These are phyloP conservation scores for Xylota sylvarum DNA, from an alignment of 2,888 invertebrate species.

Conservation along the genomic window DNA sequence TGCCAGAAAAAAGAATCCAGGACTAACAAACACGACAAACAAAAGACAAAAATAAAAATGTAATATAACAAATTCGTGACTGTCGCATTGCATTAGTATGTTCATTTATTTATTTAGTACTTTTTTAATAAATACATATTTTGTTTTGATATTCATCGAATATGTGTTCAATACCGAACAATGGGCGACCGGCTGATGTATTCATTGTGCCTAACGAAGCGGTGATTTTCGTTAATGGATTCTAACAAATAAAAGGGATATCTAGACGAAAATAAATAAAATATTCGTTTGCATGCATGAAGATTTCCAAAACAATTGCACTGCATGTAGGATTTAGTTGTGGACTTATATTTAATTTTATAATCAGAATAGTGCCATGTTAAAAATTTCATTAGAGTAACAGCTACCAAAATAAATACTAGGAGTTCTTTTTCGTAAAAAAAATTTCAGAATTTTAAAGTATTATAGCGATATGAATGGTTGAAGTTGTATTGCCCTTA, in stretches of 20 bases:
- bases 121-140: conserved; percentile 49
- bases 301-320: conserved; percentile 53
- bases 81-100: conserved; percentile 52
- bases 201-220: conserved; percentile 76
- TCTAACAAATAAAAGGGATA: conserved; percentile 56
- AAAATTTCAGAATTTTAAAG: no score
- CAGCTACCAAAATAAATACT: neutral
- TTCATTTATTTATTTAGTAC: conserved; percentile 40
- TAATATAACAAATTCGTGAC: conserved; percentile 41
- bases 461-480: no score
- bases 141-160: conserved; percentile 52
- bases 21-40: neutral
- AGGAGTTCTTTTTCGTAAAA: no score
- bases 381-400: conserved; percentile 8
- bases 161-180: conserved; percentile 50
- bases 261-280: conserved; percentile 61
- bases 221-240: conserved; percentile 71
- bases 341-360: conserved; percentile 49
- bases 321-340: conserved; percentile 21
- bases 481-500: no score
- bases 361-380: conserved; percentile 40
- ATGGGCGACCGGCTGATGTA: conserved; percentile 45
- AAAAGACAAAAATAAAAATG: conserved; percentile 13
- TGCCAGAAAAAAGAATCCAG: neutral
- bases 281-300: conserved; percentile 30